phyloP scores from a whole-genome alignment of 2,797 vertebrate species.

The Crocodylus rhombifer region DNA sequence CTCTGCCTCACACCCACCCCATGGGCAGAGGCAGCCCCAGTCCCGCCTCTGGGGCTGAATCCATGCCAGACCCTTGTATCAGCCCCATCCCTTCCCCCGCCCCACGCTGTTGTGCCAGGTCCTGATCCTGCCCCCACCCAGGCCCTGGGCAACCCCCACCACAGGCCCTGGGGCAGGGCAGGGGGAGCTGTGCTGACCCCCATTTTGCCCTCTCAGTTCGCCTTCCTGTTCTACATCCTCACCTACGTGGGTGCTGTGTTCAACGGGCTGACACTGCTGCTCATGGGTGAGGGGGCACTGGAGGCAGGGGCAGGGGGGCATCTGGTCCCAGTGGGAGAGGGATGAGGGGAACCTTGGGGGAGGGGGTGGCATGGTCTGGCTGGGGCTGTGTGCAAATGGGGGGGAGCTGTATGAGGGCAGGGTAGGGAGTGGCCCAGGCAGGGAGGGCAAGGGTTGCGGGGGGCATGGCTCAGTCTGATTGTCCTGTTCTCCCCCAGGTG shows the following conservation, averaged over 20 bases:
- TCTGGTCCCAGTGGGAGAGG: no score
- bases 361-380: no score
- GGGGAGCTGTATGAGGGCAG: no score
- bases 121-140: not conserved
- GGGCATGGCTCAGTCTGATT: not conserved
- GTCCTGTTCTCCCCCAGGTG: conserved; percentile 77
- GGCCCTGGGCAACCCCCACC: no score
- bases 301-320: not conserved
- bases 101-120: not conserved
- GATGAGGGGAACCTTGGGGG: not conserved
- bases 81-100: not conserved
- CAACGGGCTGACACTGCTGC: conserved; percentile 92
- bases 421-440: not conserved
- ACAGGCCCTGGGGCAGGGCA: not conserved
- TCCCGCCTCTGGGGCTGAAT: no score
- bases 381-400: no score
- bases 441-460: fast-evolving
- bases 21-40: no score
- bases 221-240: conserved; percentile 91
- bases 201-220: conserved; percentile 79
- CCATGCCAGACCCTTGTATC: no score
- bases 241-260: conserved; percentile 90
- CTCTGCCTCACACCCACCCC: no score
- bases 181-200: not conserved
- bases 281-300: conserved; percentile 46